A percentile compares a stretch with the other conserved stretches of the same genome.
Evolutionary conservation across 2,888 invertebrate species (phyloP).

Genomic region (Agrochola litura): DNA sequence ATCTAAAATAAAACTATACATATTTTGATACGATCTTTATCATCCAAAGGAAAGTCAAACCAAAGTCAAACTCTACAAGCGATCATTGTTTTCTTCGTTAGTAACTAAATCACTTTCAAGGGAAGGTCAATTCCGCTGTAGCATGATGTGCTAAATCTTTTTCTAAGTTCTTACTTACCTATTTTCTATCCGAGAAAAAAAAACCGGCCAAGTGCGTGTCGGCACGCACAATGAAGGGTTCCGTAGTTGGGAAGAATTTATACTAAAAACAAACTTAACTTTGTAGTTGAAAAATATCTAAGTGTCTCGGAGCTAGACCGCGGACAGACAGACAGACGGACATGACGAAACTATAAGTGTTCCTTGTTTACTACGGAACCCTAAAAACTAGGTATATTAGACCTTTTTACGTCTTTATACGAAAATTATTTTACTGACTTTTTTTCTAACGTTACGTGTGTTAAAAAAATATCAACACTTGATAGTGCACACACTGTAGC

Average conservation of each 20-base stretch:
- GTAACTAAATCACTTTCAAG: slow-evolving; percentile 8
- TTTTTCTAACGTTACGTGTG: slow-evolving; percentile 51
- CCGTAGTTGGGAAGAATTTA: too few relatives aligned
- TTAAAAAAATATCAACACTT: slow-evolving; percentile 56
- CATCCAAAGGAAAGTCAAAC: slow-evolving; percentile 17
- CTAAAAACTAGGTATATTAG: too few relatives aligned
- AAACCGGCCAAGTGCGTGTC: too few relatives aligned
- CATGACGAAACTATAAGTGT: too few relatives aligned
- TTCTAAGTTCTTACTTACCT: not conserved
- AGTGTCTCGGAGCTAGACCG: too few relatives aligned
- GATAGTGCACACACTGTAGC: slow-evolving; percentile 47
- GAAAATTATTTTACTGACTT: not conserved
- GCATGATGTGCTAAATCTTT: not conserved
- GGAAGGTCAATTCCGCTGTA: not conserved
- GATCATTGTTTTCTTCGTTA: slow-evolving; percentile 32
- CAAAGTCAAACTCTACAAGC: slow-evolving; percentile 36
- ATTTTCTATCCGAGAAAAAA: not conserved
- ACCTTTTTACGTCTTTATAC: not conserved
- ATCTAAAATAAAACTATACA: slow-evolving; percentile 3
- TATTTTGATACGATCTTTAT: slow-evolving; percentile 20
- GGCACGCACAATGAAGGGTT: too few relatives aligned
- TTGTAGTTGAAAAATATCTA: too few relatives aligned
- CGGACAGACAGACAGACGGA: too few relatives aligned
- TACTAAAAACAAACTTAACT: too few relatives aligned
- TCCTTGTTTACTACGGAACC: too few relatives aligned